These are phyloP conservation scores for Artemia sinica DNA, from an alignment of 2,888 invertebrate genomes.

Conservation along the genomic window DNA sequence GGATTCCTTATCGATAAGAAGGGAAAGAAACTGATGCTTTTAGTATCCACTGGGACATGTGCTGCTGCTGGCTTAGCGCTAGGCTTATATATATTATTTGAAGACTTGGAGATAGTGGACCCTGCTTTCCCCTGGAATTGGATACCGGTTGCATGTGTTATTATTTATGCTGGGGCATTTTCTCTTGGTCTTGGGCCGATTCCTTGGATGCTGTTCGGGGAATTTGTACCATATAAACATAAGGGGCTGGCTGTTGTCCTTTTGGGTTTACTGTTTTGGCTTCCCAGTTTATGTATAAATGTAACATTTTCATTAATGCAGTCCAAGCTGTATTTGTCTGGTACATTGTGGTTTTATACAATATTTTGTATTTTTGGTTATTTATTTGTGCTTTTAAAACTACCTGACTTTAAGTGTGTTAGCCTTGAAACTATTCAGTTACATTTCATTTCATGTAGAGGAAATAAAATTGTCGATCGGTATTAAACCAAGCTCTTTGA, in stretches of 20 bases:
- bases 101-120: constrained; percentile 17
- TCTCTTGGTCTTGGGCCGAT: constrained; percentile 21
- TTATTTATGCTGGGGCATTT: constrained; percentile 19
- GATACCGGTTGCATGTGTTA: constrained; percentile 20
- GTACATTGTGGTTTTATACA: constrained; percentile 22
- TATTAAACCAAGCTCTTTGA: too few relatives aligned
- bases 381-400: constrained; percentile 18
- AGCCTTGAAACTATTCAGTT: constrained; percentile 7
- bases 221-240: constrained; percentile 19
- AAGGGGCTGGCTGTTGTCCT: constrained; percentile 19
- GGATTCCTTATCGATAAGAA: constrained; percentile 16
- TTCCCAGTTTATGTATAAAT: constrained; percentile 18
- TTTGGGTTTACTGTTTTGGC: constrained; percentile 18
- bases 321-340: constrained; percentile 20
- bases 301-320: constrained; percentile 19
- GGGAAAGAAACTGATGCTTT: constrained; percentile 18
- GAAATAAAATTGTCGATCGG: too few relatives aligned
- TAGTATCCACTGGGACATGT: constrained; percentile 19
- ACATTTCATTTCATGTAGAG: not conserved
- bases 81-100: constrained; percentile 19
- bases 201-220: constrained; percentile 21
- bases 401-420: constrained; percentile 16
- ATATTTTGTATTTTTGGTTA: constrained; percentile 22
- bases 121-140: constrained; percentile 16
- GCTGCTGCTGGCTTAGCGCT: constrained; percentile 18